Percentiles rank a stretch among this genome's conserved stretches.
Evolutionary conservation across 2,113 vertebrate species (phyloP).

Genomic region (Bujurquina vittata): DNA sequence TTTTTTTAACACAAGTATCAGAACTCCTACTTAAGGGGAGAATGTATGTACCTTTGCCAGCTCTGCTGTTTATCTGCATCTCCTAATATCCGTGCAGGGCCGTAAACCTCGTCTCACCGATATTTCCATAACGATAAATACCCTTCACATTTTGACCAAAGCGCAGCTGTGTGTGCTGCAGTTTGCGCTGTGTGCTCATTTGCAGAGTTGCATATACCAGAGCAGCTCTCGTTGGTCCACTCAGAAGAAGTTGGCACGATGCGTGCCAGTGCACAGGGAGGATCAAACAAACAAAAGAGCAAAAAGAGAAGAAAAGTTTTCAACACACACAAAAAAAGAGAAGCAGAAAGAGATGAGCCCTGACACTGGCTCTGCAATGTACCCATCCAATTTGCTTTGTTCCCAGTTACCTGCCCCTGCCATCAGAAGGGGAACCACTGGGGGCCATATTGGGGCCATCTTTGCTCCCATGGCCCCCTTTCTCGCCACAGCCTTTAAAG

Average conservation of each 20-base stretch:
- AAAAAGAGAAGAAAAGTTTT: constrained; percentile 54
- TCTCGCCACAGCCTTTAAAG: constrained; percentile 75
- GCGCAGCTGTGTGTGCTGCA: background rate
- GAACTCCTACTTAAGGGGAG: background rate
- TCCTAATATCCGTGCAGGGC: background rate
- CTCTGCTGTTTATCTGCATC: background rate
- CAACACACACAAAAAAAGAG: constrained; percentile 41
- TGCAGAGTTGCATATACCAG: background rate
- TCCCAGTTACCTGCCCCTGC: constrained; percentile 75
- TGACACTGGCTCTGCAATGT: constrained; percentile 49
- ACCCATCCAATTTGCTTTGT: constrained; percentile 73
- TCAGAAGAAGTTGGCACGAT: constrained; percentile 18
- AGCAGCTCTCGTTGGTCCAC: constrained; percentile 7
- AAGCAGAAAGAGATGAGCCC: constrained; percentile 31
- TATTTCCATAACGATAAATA: background rate
- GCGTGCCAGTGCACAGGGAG: constrained; percentile 22
- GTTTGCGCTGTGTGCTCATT: background rate
- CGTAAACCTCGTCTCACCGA: background rate
- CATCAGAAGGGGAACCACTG: constrained; percentile 66
- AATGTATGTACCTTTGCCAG: background rate
- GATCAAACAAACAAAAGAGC: constrained; percentile 54
- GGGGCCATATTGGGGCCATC: constrained; percentile 68
- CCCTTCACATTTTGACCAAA: background rate
- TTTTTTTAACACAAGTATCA: too few relatives aligned
- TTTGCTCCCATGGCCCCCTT: constrained; percentile 62